Percentiles rank a stretch among this genome's conserved stretches.
These are phyloP conservation scores for Drosophila acutilabella DNA, from an alignment of 2,888 invertebrate species.

Conservation along the genomic window DNA sequence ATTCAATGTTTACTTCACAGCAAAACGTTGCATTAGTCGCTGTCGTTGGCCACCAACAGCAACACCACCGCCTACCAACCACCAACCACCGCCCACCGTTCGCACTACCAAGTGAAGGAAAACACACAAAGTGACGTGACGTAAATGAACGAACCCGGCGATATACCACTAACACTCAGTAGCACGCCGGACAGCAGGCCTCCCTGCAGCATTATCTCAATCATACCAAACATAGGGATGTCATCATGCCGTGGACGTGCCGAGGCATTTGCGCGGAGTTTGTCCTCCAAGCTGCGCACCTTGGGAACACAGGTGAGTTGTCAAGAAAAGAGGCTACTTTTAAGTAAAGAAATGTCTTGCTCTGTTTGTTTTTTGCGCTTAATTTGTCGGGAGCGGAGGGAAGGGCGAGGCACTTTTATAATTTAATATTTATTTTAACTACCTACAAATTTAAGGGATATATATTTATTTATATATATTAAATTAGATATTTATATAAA, in stretches of 20 bases:
- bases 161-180: conserved; percentile 83
- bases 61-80: conserved; percentile 28
- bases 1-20: conserved; percentile 47
- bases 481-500: no score
- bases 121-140: conserved; percentile 57
- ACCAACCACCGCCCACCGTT: conserved; percentile 26
- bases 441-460: no score
- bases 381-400: no score
- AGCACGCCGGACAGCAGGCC: conserved; percentile 85
- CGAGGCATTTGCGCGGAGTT: conserved; percentile 91
- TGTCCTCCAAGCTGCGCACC: conserved; percentile 90
- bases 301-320: conserved; percentile 87
- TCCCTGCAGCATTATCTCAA: conserved; percentile 89
- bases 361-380: no score
- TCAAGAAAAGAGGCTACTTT: not conserved
- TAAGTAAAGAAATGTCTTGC: no score
- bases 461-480: no score
- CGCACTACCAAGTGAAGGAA: not conserved
- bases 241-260: conserved; percentile 93
- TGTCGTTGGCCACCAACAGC: conserved; percentile 28
- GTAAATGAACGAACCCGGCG: conserved; percentile 85
- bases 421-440: no score
- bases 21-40: conserved; percentile 58
- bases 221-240: conserved; percentile 88
- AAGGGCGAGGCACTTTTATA: no score